Percentiles rank a stretch among this genome's conserved stretches.
Conservation (phyloP, 1,140 invertebrate genomes). For the Sinella curviseta region DNA sequence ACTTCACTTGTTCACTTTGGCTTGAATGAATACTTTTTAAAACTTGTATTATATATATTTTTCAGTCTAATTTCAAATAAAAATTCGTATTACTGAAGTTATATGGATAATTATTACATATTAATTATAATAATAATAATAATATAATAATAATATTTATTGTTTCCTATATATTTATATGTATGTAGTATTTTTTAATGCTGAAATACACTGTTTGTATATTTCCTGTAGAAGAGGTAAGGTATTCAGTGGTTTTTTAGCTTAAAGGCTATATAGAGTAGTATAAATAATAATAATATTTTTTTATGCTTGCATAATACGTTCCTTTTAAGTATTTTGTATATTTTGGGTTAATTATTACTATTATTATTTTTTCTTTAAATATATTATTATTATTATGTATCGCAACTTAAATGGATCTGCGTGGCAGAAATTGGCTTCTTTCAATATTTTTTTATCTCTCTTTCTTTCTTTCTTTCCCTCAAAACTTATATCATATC, state of each 20-base stretch:
- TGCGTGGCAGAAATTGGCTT: too few relatives aligned
- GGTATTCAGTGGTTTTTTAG: too few relatives aligned
- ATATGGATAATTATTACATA: background rate
- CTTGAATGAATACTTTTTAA: conserved; percentile 24
- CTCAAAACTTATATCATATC: too few relatives aligned
- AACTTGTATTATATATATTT: background rate
- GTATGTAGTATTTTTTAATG: too few relatives aligned
- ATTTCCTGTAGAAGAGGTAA: too few relatives aligned
- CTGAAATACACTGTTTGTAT: background rate
- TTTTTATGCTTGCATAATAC: background rate
- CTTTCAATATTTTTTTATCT: too few relatives aligned
- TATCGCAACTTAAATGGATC: too few relatives aligned
- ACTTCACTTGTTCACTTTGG: conserved; percentile 25
- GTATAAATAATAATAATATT: background rate
- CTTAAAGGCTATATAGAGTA: background rate
- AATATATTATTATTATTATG: too few relatives aligned
- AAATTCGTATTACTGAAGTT: conserved; percentile 15
- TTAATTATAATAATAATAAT: conserved; percentile 4
- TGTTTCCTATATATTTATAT: too few relatives aligned
- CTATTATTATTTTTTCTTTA: background rate
- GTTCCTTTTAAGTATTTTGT: background rate
- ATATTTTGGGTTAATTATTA: too few relatives aligned
- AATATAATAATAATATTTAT: too few relatives aligned
- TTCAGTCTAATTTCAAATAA: conserved; percentile 25
- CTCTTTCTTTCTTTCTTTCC: too few relatives aligned